Evolutionary conservation across 2,888 invertebrate species (phyloP).

Genomic region (Polydrusus cervinus): DNA sequence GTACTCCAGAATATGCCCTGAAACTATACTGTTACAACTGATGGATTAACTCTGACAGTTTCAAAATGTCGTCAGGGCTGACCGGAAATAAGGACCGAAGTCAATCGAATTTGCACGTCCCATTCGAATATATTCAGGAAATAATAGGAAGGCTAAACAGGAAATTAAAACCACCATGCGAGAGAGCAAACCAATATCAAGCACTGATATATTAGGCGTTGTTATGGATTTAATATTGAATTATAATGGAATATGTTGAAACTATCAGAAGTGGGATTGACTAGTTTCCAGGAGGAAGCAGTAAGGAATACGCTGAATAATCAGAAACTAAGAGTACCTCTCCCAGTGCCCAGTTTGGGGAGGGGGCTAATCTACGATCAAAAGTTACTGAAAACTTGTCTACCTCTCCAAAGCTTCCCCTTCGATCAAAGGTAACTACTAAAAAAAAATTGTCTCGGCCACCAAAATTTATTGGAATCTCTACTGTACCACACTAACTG

Average conservation of each 20-base stretch:
- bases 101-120: conserved; percentile 68
- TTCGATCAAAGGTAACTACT: too few relatives aligned
- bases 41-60: conserved; percentile 13
- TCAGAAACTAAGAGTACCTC: too few relatives aligned
- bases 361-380: too few relatives aligned
- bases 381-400: too few relatives aligned
- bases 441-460: too few relatives aligned
- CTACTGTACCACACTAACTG: too few relatives aligned
- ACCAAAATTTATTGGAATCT: too few relatives aligned
- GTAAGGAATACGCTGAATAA: too few relatives aligned
- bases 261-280: conserved; percentile 9
- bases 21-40: neutral
- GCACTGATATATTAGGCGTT: conserved; percentile 34
- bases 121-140: conserved; percentile 64
- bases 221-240: conserved; percentile 31
- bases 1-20: neutral
- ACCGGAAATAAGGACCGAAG: conserved; percentile 68
- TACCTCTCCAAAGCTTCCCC: too few relatives aligned
- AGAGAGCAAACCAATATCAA: conserved; percentile 46
- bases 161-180: conserved; percentile 68
- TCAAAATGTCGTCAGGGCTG: conserved; percentile 36
- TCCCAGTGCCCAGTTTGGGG: too few relatives aligned
- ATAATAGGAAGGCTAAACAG: conserved; percentile 70
- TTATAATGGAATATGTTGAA: conserved; percentile 26
- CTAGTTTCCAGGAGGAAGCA: neutral